Base-by-base conservation (phyloP, 2,113 vertebrate species). In the Pseudopipra pipra region DNA sequence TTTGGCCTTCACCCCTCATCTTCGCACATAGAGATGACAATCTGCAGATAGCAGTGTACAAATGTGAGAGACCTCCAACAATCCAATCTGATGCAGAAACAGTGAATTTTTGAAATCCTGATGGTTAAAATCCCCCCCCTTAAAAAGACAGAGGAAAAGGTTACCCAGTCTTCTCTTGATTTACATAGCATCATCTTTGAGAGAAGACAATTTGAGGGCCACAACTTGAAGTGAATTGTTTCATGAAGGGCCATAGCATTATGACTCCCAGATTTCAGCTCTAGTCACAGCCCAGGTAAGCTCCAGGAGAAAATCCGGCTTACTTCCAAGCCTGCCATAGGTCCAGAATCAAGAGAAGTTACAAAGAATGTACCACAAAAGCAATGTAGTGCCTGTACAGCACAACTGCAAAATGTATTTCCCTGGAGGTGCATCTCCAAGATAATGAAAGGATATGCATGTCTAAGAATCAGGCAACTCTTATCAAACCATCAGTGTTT, bases 401-500 rank as follows among this genome's bases (percentile, higher is more conserved):
- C 28, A 39, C 12, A 55, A 6, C 7, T 17, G 11, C 28, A 85
- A 82, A 85, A 78, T 1, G 0, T 12, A 39, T 19, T 59, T 77
- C 16, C 27, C 21, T 14, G 72, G 30, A 61, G n/a, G 14, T 52
- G 17, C 79, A 56, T 18, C 27, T 65, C 39, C 25, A 55, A 47
- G 39, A 18, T 52, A 65, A 75, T 47, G 14, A 59, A 14, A 51
- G 12, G 16, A 17, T 35, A 47, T 6, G 3, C n/a, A 59, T 6
- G 16, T 52, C 33, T 61, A 44, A 80, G 23, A 84, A 83, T 27
- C 18, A 33, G 19, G 12, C 14, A 49, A 43, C 18, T 67, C 28
- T 12, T 25, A 20, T 2, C 0, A 0, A 89, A 70, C 24, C 16
- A 33, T 9, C 47, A 51, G 18, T 14, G 21, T 43, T 76, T 75